Conservation (phyloP, 2,797 vertebrate species). For the Myotis findleyi region DNA sequence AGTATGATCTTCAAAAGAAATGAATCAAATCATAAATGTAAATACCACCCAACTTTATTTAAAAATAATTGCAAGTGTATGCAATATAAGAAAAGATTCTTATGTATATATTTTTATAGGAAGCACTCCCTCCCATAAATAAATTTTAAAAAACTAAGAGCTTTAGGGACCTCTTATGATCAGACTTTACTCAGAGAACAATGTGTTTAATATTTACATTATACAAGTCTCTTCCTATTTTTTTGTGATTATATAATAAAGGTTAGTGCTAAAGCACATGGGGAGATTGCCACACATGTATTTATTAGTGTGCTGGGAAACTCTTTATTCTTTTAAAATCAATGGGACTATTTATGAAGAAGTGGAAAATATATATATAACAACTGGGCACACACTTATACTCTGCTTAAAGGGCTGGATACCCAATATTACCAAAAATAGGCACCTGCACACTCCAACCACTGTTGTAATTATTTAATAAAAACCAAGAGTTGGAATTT, state of each 20-base stretch:
- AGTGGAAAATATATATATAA: slow-evolving; percentile 24
- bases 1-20: slow-evolving; percentile 58
- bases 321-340: slow-evolving; percentile 44
- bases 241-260: slow-evolving; percentile 53
- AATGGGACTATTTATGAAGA: neutral
- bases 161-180: slow-evolving; percentile 24
- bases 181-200: slow-evolving; percentile 48
- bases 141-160: slow-evolving; percentile 31
- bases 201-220: slow-evolving; percentile 1
- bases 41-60: slow-evolving; percentile 56
- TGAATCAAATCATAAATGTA: slow-evolving; percentile 53
- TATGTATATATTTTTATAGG: neutral
- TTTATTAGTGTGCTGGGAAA: slow-evolving; percentile 49
- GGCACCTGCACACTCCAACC: neutral
- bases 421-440: slow-evolving; percentile 12
- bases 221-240: slow-evolving; percentile 50
- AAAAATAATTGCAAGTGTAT: slow-evolving; percentile 42
- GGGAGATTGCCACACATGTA: neutral
- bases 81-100: slow-evolving; percentile 40
- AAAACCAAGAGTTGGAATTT: too few relatives aligned
- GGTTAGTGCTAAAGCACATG: slow-evolving; percentile 2
- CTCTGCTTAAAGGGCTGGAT: neutral
- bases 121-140: slow-evolving; percentile 15
- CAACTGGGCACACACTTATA: slow-evolving; percentile 29
- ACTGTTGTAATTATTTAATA: neutral